Conservation (phyloP, 2,797 vertebrate species). For the Sebastes nivosus region DNA sequence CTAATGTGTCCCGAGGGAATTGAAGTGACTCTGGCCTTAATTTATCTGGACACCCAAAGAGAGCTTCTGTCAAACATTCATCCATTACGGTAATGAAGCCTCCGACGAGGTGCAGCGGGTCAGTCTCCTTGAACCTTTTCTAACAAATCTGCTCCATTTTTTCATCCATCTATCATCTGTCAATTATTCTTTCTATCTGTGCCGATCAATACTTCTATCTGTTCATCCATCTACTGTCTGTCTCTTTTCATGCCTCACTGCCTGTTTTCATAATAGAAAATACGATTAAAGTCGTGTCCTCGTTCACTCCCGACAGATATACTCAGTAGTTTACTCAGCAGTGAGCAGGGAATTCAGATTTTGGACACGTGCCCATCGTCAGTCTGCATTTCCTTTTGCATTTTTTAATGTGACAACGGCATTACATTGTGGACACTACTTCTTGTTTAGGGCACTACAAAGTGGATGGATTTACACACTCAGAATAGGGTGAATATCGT, state of each 20-base stretch:
- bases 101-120: slow-evolving; percentile 14
- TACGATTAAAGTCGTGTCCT: neutral
- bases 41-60: slow-evolving; percentile 43
- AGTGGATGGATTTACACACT: neutral
- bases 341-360: neutral
- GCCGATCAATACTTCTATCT: slow-evolving; percentile 42
- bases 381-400: neutral
- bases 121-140: slow-evolving; percentile 44
- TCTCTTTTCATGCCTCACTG: neutral
- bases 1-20: neutral
- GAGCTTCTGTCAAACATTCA: slow-evolving; percentile 26
- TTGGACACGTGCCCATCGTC: neutral
- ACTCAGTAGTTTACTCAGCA: neutral
- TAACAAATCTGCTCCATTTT: neutral
- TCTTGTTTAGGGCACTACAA: rapidly evolving
- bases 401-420: neutral
- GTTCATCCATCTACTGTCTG: slow-evolving; percentile 14
- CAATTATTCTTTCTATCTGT: slow-evolving; percentile 18
- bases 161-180: slow-evolving; percentile 32
- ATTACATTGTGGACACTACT: neutral
- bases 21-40: slow-evolving; percentile 40
- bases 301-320: neutral
- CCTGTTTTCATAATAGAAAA: neutral
- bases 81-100: slow-evolving; percentile 56
- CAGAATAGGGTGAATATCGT: neutral